These are phyloP conservation scores for Cephus pygmeus DNA, from an alignment of 2,888 invertebrate species.

Conservation along the genomic window DNA sequence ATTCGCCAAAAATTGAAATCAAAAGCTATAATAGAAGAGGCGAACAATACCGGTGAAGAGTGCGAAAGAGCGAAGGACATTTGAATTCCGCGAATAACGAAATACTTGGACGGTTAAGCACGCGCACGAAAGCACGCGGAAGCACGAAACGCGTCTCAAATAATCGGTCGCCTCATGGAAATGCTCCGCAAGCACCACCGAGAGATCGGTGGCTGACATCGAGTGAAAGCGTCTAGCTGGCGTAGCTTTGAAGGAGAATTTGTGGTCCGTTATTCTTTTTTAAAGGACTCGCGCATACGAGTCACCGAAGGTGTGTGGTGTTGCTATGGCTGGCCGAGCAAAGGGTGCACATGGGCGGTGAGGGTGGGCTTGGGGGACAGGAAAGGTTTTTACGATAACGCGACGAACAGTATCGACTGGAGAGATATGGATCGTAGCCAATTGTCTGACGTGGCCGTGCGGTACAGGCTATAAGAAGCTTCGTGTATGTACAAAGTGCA, in stretches of 20 bases:
- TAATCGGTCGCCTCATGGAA: neutral
- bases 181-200: neutral
- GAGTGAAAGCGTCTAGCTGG: neutral
- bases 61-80: too few species aligned
- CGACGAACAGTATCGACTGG: slow-evolving; percentile 4
- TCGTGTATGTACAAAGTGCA: neutral
- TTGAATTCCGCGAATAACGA: too few species aligned
- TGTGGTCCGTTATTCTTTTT: neutral
- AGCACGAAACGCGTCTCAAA: neutral
- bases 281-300: neutral
- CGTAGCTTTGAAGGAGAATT: neutral
- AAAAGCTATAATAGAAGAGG: too few species aligned
- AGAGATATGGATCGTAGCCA: slow-evolving; percentile 5
- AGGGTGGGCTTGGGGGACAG: neutral
- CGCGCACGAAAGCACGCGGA: neutral
- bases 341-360: neutral
- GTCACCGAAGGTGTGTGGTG: neutral
- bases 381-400: neutral
- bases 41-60: too few species aligned
- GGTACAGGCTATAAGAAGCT: slow-evolving; percentile 5
- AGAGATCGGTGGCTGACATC: neutral
- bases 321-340: neutral
- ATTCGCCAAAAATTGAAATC: too few species aligned
- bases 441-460: slow-evolving; percentile 6
- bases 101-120: neutral